Evolutionary conservation across 1,140 invertebrate genomes (phyloP), one percentile per base, ranked within the genome.

Genomic region (Anoplophora glabripennis): DNA sequence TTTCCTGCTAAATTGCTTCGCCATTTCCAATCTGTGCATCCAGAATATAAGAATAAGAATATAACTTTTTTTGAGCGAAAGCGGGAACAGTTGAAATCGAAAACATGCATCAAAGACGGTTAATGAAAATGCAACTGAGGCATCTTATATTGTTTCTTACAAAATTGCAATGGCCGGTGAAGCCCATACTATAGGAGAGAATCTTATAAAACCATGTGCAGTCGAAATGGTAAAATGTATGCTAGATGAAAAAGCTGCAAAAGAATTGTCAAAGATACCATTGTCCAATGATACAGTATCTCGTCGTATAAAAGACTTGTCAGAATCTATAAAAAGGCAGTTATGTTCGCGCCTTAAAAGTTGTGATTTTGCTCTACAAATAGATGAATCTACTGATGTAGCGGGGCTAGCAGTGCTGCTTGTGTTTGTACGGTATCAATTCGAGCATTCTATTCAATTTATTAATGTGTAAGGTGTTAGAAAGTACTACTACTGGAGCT

Each of bases 401-500:
- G 59, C 53, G n/a, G 53, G 41, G n/a, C 53, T 61, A 2, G 59
- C 52, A 38, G 21, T 61, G 12, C 42, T 61, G 18, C 35, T 61
- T 49, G 59, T 61, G 9, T 45, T 56, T 44, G 53, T 61, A n/a
- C 21, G 53, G 17, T 61, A 56, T 45, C 3, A 34, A 11, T 56
- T 28, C 28, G 44, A 57, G n/a, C 33, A 37, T 3, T 10, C n/a
- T 10, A 47, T 60, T 28, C 9, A 52, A 59, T 38, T 37, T 59
- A 36, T 38, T 57, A 12, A 11, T 57, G 1, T 46, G 41, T 21
- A 36, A 45, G 3, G 7, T 4, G 5, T 11, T 41, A 57, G 21
- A 33, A 33, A 40, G 10, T 10, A 10, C 33, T n/a, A 56, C 59
- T 34, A 61, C 59, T 41, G 48, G 59, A 53, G 79, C 7, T 7